phyloP scores from a whole-genome alignment of 2,888 invertebrate species.

The Caenorhabditis becei region DNA sequence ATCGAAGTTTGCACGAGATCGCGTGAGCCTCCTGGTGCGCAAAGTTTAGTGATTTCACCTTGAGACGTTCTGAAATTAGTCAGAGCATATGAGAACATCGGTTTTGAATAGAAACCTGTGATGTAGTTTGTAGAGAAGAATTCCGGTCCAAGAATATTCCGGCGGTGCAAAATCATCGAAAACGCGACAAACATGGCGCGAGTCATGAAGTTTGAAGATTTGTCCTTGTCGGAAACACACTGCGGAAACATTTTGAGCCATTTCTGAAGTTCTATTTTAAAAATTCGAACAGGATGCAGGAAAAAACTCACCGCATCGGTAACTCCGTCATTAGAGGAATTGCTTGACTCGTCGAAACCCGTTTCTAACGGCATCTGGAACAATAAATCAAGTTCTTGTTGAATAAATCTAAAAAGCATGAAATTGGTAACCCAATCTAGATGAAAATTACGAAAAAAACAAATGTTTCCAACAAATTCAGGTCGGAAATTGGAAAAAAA shows the following conservation, averaged over 20 bases:
- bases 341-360: not conserved
- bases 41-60: constrained; percentile 23
- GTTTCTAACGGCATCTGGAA: not conserved
- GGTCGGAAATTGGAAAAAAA: not conserved
- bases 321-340: not conserved
- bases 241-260: constrained; percentile 27
- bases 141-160: constrained; percentile 30
- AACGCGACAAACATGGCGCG: constrained; percentile 39
- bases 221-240: constrained; percentile 6
- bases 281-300: not conserved
- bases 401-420: not conserved
- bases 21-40: not conserved
- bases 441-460: not conserved
- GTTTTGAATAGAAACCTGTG: constrained; percentile 15
- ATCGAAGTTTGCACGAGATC: constrained; percentile 6
- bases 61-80: constrained; percentile 34
- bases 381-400: not conserved
- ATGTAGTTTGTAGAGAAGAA: constrained; percentile 33
- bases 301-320: not conserved
- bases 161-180: constrained; percentile 22
- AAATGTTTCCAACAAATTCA: not conserved
- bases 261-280: constrained; percentile 18
- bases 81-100: too few relatives aligned
- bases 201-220: constrained; percentile 27
- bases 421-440: not conserved